Percentiles rank a stretch among this genome's conserved stretches.
These are phyloP conservation scores for Maconellicoccus hirsutus DNA, from an alignment of 1,140 invertebrate species.

Conservation along the genomic window DNA sequence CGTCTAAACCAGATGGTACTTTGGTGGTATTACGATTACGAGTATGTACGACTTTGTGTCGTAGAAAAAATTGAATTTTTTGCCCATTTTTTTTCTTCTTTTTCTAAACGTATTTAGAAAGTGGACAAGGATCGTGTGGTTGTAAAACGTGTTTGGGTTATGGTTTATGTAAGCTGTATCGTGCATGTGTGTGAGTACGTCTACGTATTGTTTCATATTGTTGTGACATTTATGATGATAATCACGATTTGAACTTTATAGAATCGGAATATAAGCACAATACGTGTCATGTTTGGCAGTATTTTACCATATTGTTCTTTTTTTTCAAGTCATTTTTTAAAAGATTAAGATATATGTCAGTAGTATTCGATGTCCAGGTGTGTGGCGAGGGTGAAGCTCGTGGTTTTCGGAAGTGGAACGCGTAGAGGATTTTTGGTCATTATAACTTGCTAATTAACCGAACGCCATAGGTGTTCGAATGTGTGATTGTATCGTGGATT, in stretches of 20 bases:
- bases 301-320: background rate
- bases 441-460: background rate
- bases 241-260: slow-evolving; percentile 9
- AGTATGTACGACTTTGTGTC: too few species aligned
- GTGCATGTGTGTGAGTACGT: background rate
- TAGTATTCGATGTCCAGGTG: background rate
- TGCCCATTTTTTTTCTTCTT: background rate
- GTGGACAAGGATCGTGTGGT: background rate
- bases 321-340: background rate
- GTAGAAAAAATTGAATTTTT: too few species aligned
- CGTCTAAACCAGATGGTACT: background rate
- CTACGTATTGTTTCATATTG: background rate
- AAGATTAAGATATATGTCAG: slow-evolving; percentile 2
- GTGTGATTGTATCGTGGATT: too few species aligned
- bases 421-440: background rate
- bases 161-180: background rate
- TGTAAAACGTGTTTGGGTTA: too few species aligned
- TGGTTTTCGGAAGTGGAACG: background rate
- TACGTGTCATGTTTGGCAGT: slow-evolving; percentile 7
- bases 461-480: background rate
- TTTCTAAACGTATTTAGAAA: background rate
- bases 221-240: slow-evolving; percentile 1
- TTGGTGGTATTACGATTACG: too few species aligned
- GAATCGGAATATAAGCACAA: background rate
- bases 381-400: background rate